These are phyloP conservation scores for Micrasema minimum DNA, from an alignment of 1,140 invertebrate species.

Conservation along the genomic window DNA sequence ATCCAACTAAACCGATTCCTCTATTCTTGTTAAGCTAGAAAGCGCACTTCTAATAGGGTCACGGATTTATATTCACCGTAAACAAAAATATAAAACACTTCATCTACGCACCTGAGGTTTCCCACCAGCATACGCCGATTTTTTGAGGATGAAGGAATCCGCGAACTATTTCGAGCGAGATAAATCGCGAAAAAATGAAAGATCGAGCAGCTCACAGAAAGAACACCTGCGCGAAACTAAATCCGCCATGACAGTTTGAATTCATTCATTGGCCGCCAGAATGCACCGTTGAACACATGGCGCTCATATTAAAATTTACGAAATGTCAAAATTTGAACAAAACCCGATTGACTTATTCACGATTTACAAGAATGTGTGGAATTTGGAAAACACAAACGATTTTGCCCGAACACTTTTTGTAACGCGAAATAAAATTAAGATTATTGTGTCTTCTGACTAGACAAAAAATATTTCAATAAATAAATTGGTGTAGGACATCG, in stretches of 20 bases:
- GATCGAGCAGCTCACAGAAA: conserved; percentile 35
- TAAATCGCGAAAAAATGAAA: conserved; percentile 26
- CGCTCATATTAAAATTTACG: conserved; percentile 31
- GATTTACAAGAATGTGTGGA: no score
- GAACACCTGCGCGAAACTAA: conserved; percentile 60
- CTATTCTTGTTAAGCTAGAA: conserved; percentile 38
- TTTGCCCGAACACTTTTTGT: conserved; percentile 11
- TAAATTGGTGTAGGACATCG: neutral
- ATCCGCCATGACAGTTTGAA: conserved; percentile 64
- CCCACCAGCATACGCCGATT: conserved; percentile 29
- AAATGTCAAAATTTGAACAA: conserved; percentile 9
- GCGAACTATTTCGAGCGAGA: conserved; percentile 9
- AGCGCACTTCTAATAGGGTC: conserved; percentile 43
- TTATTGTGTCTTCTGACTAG: conserved; percentile 15
- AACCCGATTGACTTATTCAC: no score
- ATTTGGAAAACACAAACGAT: conserved; percentile 8
- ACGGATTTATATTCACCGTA: conserved; percentile 20
- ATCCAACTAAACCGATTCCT: conserved; percentile 53
- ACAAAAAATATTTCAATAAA: conserved; percentile 17
- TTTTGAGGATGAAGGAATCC: conserved; percentile 13
- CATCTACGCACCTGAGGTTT: conserved; percentile 30
- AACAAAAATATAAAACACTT: conserved; percentile 7
- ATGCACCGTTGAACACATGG: conserved; percentile 42
- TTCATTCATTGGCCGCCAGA: conserved; percentile 58
- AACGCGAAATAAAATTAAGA: neutral